These are phyloP conservation scores for Salmo trutta DNA, from an alignment of 2,797 vertebrate genomes.

Conservation along the genomic window DNA sequence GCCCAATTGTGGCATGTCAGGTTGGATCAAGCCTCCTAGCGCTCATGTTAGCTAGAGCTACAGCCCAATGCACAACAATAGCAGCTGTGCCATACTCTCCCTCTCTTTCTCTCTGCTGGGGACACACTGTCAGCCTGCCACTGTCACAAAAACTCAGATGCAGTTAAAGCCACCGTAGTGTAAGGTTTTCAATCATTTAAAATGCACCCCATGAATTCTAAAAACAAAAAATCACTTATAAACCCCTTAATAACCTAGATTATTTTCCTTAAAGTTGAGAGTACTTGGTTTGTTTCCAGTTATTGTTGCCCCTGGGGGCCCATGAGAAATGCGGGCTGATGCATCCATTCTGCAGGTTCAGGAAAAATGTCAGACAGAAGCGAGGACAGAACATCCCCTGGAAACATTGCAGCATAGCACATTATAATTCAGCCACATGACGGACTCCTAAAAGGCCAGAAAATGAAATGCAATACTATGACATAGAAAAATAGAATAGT, in stretches of 20 bases:
- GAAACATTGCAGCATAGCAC: constrained; percentile 36
- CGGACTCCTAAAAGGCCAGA: constrained; percentile 5
- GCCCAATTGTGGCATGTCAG: constrained; percentile 49
- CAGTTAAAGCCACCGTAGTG: not conserved
- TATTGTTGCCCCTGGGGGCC: constrained; percentile 23
- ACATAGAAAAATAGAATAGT: not conserved
- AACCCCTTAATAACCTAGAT: not conserved
- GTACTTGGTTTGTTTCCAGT: not conserved
- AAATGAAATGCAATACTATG: not conserved
- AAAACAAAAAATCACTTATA: not conserved
- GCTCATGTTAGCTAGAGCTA: not conserved
- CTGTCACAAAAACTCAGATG: not conserved
- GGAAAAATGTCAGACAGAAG: constrained; percentile 34
- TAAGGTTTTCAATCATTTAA: not conserved
- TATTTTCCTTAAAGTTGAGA: not conserved
- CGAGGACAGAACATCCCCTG: constrained; percentile 4
- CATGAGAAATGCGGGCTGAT: constrained; percentile 41
- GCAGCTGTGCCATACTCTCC: too few relatives aligned
- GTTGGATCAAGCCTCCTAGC: constrained; percentile 37
- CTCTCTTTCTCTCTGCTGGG: not conserved
- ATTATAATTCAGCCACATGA: constrained; percentile 32
- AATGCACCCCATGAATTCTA: not conserved
- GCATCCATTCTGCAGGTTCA: constrained; percentile 37
- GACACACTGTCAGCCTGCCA: not conserved
- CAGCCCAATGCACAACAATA: not conserved